Percentiles rank a stretch among this genome's conserved stretches.
Conservation (phyloP, 2,888 invertebrate genomes). For the Julus scanicus region DNA sequence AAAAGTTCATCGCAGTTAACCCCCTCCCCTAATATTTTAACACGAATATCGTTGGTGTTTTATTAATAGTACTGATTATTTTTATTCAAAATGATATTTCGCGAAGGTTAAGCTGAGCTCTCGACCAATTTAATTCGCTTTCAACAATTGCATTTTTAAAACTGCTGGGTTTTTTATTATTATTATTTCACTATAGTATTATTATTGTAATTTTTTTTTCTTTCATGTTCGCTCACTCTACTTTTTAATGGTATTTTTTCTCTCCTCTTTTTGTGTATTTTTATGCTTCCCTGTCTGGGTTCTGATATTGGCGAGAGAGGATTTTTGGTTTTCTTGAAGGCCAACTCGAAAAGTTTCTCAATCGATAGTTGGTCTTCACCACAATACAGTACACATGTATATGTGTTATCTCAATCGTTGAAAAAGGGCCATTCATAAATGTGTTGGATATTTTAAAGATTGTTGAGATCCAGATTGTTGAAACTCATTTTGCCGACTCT, state of each 20-base stretch:
- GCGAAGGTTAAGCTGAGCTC: neutral
- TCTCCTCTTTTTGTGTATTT: neutral
- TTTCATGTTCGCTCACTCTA: conserved; percentile 26
- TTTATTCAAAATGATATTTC: neutral
- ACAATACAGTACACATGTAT: too few species aligned
- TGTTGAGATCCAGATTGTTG: too few species aligned
- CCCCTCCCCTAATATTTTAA: neutral
- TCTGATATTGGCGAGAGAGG: neutral
- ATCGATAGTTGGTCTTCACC: neutral
- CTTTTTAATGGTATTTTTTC: conserved; percentile 36
- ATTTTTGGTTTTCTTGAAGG: conserved; percentile 22
- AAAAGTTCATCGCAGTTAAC: neutral
- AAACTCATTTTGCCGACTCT: too few species aligned
- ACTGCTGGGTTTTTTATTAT: neutral
- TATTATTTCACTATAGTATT: neutral
- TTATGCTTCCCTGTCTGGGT: neutral
- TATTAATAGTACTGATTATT: neutral
- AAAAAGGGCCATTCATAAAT: neutral
- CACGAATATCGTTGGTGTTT: neutral
- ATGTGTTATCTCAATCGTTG: neutral
- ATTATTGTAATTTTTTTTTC: conserved; percentile 23
- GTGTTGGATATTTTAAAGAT: neutral
- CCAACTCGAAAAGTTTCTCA: conserved; percentile 12
- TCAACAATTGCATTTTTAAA: neutral
- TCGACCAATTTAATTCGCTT: neutral